Conservation (phyloP, 2,797 vertebrate genomes). For the Cottoperca gobio region DNA sequence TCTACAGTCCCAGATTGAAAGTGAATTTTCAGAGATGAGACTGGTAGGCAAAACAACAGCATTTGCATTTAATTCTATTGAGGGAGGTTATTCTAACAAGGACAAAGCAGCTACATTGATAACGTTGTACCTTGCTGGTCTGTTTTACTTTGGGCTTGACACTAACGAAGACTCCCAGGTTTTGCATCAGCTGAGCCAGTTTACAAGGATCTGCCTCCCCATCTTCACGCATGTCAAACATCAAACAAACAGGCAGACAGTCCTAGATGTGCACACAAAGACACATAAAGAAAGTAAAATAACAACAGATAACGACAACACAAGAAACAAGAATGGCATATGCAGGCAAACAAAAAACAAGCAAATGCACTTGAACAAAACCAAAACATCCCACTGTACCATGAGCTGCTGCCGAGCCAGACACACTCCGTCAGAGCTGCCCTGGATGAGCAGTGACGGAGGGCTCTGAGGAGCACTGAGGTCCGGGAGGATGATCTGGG, state of each 20-base stretch:
- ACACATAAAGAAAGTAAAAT: constrained; percentile 11
- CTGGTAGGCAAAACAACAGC: background rate
- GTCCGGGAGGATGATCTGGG: constrained; percentile 88
- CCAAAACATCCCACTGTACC: constrained; percentile 63
- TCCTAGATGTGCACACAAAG: constrained; percentile 70
- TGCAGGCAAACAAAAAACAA: constrained; percentile 1
- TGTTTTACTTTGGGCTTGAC: constrained; percentile 88
- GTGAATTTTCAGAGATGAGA: constrained; percentile 13
- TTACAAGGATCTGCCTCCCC: constrained; percentile 81
- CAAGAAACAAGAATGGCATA: background rate
- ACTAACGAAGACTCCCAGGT: constrained; percentile 86
- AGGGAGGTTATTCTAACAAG: background rate
- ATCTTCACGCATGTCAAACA: constrained; percentile 88
- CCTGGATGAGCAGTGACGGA: constrained; percentile 85
- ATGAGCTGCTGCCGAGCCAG: constrained; percentile 86
- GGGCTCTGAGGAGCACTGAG: constrained; percentile 83
- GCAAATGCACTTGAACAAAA: constrained; percentile 1
- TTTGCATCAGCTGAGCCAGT: constrained; percentile 87
- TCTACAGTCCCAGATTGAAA: background rate
- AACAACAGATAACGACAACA: constrained; percentile 4
- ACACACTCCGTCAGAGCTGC: constrained; percentile 85
- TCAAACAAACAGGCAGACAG: constrained; percentile 87
- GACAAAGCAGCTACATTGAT: background rate
- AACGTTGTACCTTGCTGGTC: constrained; percentile 83
- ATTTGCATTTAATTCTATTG: constrained; percentile 1